Evolutionary conservation across 1,140 invertebrate species (phyloP), one percentile per base, ranked within the genome.

Genomic region (Drosophila repleta): DNA sequence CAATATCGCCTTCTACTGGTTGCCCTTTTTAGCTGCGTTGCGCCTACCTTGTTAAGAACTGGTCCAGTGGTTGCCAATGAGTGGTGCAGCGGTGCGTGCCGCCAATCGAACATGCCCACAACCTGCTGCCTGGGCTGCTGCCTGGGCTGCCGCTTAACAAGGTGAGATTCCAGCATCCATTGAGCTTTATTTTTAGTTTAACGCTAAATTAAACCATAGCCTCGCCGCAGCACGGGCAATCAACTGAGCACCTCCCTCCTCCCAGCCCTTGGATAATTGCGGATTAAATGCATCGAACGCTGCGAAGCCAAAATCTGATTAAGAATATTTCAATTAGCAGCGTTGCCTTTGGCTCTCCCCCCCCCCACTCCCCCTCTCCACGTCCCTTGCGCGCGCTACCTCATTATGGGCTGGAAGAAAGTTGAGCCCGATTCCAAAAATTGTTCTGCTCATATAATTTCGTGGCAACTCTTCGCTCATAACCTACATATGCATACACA

Each of bases 251-350:
- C 62, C 52, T 48, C 17, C 29, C 32, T 21, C 18, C 13, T 35
- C 15, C 24, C 53, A 26, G 8, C 20, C n/a, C 37, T 3, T 24
- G 18, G 11, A 78, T 87, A 87, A 87, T 88, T 88, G 83, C 65
- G 83, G 83, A 88, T 88, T 88, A 88, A 88, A 83, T 89, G 79
- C 83, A 61, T 61, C 69, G 17, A 64, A 49, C 65, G 76, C 76
- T 66, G 70, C 75, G 52, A 58, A 74, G 52, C 53, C 46, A 76
- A 81, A 79, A 87, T 88, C 83, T 88, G 84, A 88, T 88, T 88
- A 88, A 88, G 84, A 89, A 88, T 88, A 88, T 88, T 88, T 88
- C 84, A 88, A 88, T 88, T 88, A 88, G 83, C 76, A 56, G 62
- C 58, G 58, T 52, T 70, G 72, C 66, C 64, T 62, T 61, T 60